phyloP scores from a whole-genome alignment of 2,113 vertebrate genomes.

The human region GRCh38 chr11:64954501-64955000 shows the following conservation, averaged over 20 bases:
- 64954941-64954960: background rate
- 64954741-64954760: slow-evolving; percentile 65
- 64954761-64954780: slow-evolving; percentile 65
- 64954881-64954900: background rate
- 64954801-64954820: slow-evolving; percentile 69
- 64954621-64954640: slow-evolving; percentile 5
- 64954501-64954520: slow-evolving; percentile 40
- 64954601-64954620: slow-evolving; percentile 38
- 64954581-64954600: slow-evolving; percentile 27
- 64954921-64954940: background rate
- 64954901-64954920: background rate
- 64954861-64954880: background rate
- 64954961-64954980: background rate
- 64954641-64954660: slow-evolving; percentile 37
- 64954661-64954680: background rate
- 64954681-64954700: slow-evolving; percentile 50
- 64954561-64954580: slow-evolving; percentile 39
- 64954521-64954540: slow-evolving; percentile 31
- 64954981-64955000: background rate
- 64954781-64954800: slow-evolving; percentile 69
- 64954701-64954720: background rate
- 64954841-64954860: background rate
- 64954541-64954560: slow-evolving; percentile 64
- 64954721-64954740: slow-evolving; percentile 4
- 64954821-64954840: slow-evolving; percentile 7